phyloP scores from a whole-genome alignment of 2,113 vertebrate genomes.

The Pelobates fuscus region DNA sequence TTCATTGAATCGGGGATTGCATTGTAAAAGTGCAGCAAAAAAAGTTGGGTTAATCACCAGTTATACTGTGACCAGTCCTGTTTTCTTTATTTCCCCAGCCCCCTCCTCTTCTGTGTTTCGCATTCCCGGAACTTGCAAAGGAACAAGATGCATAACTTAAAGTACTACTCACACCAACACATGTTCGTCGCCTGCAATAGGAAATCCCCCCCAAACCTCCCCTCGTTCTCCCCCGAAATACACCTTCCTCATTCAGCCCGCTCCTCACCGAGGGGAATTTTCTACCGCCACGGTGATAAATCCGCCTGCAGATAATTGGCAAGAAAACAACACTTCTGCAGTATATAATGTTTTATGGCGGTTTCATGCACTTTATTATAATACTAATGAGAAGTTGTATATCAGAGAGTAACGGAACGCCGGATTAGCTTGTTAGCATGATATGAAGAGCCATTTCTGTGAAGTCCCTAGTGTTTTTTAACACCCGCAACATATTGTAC shows the following conservation, averaged over 20 bases:
- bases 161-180: conserved; percentile 81
- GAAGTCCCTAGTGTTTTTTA: conserved; percentile 43
- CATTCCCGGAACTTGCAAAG: conserved; percentile 25
- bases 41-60: too few relatives aligned
- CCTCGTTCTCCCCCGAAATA: conserved; percentile 62
- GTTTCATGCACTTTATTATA: conserved; percentile 97
- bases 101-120: conserved; percentile 60
- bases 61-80: neutral
- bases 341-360: conserved; percentile 98
- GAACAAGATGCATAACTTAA: conserved; percentile 52
- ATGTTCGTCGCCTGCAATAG: conserved; percentile 84
- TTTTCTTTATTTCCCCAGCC: neutral
- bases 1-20: too few relatives aligned
- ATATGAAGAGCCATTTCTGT: conserved; percentile 84
- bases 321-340: conserved; percentile 96
- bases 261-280: conserved; percentile 85
- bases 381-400: conserved; percentile 96
- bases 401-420: conserved; percentile 85
- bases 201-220: conserved; percentile 60
- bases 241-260: conserved; percentile 83
- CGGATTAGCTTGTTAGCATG: conserved; percentile 93
- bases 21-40: too few relatives aligned
- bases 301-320: conserved; percentile 93
- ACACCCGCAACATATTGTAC: conserved; percentile 63
- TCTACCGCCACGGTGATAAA: conserved; percentile 89